Conservation (phyloP, 1,140 invertebrate genomes). For the Anagrus nilaparvatae region DNA sequence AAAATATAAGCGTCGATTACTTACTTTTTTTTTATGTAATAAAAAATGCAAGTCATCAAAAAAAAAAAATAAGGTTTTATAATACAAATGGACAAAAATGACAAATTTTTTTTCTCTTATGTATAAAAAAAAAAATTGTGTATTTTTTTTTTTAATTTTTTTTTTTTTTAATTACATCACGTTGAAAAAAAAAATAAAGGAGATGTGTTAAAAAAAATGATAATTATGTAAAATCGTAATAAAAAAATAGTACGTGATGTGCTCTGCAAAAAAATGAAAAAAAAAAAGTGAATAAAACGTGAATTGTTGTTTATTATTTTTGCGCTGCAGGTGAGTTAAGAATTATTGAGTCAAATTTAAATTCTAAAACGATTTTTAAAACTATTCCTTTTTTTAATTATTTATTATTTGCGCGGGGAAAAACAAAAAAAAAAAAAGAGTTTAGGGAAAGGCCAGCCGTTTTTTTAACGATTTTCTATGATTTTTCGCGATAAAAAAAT, state of each 20-base stretch:
- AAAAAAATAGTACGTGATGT: constrained; percentile 7
- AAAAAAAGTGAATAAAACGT: constrained; percentile 18
- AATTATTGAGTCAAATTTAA: constrained; percentile 44
- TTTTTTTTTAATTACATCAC: constrained; percentile 18
- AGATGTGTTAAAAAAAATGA: constrained; percentile 11
- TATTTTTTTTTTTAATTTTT: constrained; percentile 22
- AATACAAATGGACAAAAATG: no score
- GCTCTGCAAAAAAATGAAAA: background rate
- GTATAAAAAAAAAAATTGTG: constrained; percentile 12
- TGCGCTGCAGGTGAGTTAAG: constrained; percentile 44
- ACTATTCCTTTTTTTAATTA: no score
- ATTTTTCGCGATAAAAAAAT: no score
- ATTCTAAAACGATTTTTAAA: no score
- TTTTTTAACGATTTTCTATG: constrained; percentile 11
- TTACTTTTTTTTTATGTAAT: no score
- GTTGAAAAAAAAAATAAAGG: constrained; percentile 11
- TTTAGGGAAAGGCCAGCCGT: constrained; percentile 43
- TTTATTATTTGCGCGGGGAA: constrained; percentile 45
- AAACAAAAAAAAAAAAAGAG: no score
- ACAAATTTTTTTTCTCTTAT: constrained; percentile 2
- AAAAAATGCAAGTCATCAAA: no score
- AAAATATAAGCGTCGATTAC: no score
- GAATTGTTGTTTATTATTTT: constrained; percentile 24
- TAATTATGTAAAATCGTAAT: constrained; percentile 9
- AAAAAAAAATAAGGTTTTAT: no score